A percentile compares a stretch with the other conserved stretches of the same genome.
Conservation (phyloP, 2,113 vertebrate genomes). For the Petrocephalus microphthalmus region DNA sequence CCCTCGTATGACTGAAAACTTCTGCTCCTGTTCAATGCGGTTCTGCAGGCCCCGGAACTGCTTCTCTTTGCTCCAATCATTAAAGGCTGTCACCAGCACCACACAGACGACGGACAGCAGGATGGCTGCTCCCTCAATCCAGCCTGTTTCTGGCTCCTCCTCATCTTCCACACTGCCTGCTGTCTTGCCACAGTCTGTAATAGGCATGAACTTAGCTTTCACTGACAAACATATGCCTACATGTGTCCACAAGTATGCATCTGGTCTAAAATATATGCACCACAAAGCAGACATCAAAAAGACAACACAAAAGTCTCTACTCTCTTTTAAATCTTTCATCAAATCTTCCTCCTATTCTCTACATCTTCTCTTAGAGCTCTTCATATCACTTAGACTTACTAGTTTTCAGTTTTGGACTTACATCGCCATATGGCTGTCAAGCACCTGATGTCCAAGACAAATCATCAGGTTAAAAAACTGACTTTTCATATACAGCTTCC, state of each 20-base stretch:
- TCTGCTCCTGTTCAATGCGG: slow-evolving; percentile 82
- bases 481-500: background rate
- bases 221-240: background rate
- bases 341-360: background rate
- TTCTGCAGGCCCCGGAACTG: slow-evolving; percentile 86
- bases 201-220: background rate
- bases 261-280: background rate
- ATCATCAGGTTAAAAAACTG: background rate
- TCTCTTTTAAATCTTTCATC: background rate
- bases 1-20: slow-evolving; percentile 65
- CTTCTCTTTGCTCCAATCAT: slow-evolving; percentile 93
- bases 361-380: background rate
- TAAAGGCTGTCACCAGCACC: slow-evolving; percentile 87
- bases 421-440: background rate
- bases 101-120: slow-evolving; percentile 74
- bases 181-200: slow-evolving; percentile 65
- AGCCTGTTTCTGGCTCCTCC: slow-evolving; percentile 70
- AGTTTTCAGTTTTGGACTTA: background rate
- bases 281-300: background rate
- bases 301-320: background rate
- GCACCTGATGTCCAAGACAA: background rate
- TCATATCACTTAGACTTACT: background rate
- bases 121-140: slow-evolving; percentile 83
- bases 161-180: slow-evolving; percentile 63
- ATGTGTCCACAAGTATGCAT: background rate